These are phyloP conservation scores for Tarsius wallacei DNA, from an alignment of 2,797 vertebrate species.

Conservation along the genomic window DNA sequence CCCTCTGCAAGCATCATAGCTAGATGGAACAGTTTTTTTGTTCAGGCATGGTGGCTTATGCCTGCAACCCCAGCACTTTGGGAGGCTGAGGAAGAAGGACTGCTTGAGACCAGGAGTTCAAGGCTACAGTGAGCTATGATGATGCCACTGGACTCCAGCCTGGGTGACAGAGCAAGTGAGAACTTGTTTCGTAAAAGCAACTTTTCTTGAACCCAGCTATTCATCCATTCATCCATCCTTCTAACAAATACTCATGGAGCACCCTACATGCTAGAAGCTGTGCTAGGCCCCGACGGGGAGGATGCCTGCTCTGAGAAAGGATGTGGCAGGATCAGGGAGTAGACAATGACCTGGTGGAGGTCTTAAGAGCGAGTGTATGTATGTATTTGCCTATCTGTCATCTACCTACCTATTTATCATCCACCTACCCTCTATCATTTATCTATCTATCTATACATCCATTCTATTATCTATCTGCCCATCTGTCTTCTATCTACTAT, in stretches of 20 bases:
- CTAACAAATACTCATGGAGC: not conserved
- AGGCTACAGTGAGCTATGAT: too few species aligned
- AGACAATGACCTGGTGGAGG: fast-evolving
- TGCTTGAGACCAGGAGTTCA: too few species aligned
- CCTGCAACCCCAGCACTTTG: too few species aligned
- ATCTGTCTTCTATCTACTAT: not conserved
- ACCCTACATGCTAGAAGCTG: not conserved
- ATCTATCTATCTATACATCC: not conserved
- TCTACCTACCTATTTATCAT: not conserved
- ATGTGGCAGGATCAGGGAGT: not conserved
- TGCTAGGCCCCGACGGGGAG: not conserved
- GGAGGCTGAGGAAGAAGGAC: too few species aligned
- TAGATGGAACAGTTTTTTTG: not conserved
- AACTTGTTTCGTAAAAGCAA: not conserved
- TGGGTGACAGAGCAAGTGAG: too few species aligned
- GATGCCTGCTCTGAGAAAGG: not conserved
- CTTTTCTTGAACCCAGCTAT: conserved; percentile 20
- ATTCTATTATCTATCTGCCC: not conserved
- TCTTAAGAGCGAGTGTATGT: not conserved
- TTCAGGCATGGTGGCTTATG: too few species aligned
- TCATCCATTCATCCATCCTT: not conserved
- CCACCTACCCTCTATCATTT: too few species aligned
- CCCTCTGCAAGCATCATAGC: not conserved
- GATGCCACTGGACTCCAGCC: too few species aligned
- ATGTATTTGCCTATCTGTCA: not conserved